Evolutionary conservation across 2,113 vertebrate genomes (phyloP).

Genomic region (Percopsis transmontana): DNA sequence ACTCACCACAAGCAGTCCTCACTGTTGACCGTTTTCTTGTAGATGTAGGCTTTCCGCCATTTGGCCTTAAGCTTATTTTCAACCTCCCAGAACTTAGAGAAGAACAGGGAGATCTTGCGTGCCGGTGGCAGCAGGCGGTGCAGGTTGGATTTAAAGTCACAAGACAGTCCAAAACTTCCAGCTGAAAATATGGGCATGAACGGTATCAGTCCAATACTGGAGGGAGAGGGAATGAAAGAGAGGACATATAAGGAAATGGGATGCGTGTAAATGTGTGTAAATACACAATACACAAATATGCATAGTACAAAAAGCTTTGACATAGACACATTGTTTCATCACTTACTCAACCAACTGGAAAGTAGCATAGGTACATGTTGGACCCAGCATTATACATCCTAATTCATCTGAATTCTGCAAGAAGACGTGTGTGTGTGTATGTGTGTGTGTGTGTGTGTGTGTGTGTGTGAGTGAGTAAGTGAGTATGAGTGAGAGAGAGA

Average conservation of each 20-base stretch:
- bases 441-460: not conserved
- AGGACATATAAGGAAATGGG: not conserved
- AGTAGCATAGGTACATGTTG: slow-evolving; percentile 86
- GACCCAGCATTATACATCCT: slow-evolving; percentile 89
- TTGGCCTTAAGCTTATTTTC: slow-evolving; percentile 69
- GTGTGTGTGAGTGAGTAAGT: not conserved
- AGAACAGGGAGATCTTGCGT: slow-evolving; percentile 86
- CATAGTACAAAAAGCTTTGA: not conserved
- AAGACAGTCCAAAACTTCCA: slow-evolving; percentile 90
- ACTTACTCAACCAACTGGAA: slow-evolving; percentile 92
- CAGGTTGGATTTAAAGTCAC: slow-evolving; percentile 86
- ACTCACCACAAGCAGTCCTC: slow-evolving; percentile 93
- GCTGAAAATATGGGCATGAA: slow-evolving; percentile 87
- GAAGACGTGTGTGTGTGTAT: slow-evolving; percentile 1
- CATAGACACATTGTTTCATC: not conserved
- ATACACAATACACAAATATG: not conserved
- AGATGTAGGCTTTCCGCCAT: slow-evolving; percentile 86
- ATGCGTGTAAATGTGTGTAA: not conserved
- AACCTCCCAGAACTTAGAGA: slow-evolving; percentile 81
- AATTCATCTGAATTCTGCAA: slow-evolving; percentile 63
- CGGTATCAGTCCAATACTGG: slow-evolving; percentile 75
- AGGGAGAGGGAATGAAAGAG: not conserved
- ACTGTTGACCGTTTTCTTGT: slow-evolving; percentile 75
- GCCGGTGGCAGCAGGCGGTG: slow-evolving; percentile 89
- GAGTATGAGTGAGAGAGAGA: slow-evolving; percentile 1